Conservation (phyloP, 2,797 vertebrate genomes). For the Malurus splendens region DNA sequence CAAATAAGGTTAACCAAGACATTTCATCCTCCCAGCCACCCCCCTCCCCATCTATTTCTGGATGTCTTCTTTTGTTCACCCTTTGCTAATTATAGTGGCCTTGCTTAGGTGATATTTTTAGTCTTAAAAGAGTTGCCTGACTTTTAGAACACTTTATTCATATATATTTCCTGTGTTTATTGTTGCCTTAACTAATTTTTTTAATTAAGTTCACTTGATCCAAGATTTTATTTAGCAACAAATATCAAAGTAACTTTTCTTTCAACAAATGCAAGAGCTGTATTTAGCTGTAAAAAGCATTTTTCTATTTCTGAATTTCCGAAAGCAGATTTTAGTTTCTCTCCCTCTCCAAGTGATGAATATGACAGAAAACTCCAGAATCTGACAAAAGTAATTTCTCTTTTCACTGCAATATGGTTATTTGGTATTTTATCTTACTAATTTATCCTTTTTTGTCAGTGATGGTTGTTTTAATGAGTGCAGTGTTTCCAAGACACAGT, state of each 20-base stretch:
- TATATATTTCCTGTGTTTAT: constrained; percentile 88
- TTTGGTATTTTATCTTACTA: not conserved
- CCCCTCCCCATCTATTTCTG: constrained; percentile 80
- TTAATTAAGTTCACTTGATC: constrained; percentile 68
- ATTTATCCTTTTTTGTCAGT: not conserved
- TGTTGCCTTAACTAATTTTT: constrained; percentile 69
- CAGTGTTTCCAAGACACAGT: not conserved
- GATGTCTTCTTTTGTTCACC: constrained; percentile 86
- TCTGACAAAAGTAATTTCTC: not conserved
- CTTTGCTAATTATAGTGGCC: constrained; percentile 87
- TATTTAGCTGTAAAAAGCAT: constrained; percentile 55
- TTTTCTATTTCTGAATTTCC: constrained; percentile 49
- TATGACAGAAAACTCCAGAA: not conserved
- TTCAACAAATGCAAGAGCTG: constrained; percentile 60
- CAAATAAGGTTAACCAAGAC: constrained; percentile 79
- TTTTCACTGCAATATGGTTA: not conserved
- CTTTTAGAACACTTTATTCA: constrained; percentile 85
- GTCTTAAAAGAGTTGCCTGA: constrained; percentile 71
- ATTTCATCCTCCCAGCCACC: constrained; percentile 56
- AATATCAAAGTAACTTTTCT: constrained; percentile 71
- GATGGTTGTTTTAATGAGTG: not conserved
- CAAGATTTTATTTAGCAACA: constrained; percentile 77
- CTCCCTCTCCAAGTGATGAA: not conserved
- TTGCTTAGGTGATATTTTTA: constrained; percentile 85
- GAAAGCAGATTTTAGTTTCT: constrained; percentile 54